Conservation (phyloP, 1,140 invertebrate species). For the Drosophila paulistorum region DNA sequence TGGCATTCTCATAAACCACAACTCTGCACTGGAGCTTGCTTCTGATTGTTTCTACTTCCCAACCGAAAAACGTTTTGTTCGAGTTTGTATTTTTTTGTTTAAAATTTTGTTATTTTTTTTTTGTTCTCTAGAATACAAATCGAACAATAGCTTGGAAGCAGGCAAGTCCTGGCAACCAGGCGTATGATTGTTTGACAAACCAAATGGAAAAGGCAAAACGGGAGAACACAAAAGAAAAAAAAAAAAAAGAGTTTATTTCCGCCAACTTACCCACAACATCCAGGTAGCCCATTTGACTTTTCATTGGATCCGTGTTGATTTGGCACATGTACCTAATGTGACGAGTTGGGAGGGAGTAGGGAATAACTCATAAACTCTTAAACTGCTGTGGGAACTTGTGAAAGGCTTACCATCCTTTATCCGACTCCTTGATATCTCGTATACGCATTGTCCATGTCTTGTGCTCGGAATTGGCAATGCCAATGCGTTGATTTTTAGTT, state of each 20-base stretch:
- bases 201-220: constrained; percentile 51
- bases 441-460: constrained; percentile 94
- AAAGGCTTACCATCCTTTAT: constrained; percentile 88
- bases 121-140: constrained; percentile 28
- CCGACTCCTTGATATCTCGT: constrained; percentile 89
- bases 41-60: not conserved
- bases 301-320: constrained; percentile 94
- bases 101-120: constrained; percentile 33
- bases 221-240: not conserved
- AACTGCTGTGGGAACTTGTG: not conserved
- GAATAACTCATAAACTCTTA: not conserved
- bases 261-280: constrained; percentile 92
- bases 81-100: constrained; percentile 13
- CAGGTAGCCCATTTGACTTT: constrained; percentile 93
- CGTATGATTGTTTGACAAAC: constrained; percentile 75
- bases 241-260: not conserved
- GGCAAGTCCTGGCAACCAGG: constrained; percentile 47
- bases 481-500: constrained; percentile 93
- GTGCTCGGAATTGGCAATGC: constrained; percentile 93
- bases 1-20: constrained; percentile 19
- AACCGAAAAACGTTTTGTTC: constrained; percentile 27
- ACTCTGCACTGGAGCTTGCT: not conserved
- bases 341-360: not conserved
- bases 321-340: constrained; percentile 89
- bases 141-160: constrained; percentile 51